These are phyloP conservation scores for Poecilia picta DNA, from an alignment of 2,797 vertebrate genomes.

Conservation along the genomic window DNA sequence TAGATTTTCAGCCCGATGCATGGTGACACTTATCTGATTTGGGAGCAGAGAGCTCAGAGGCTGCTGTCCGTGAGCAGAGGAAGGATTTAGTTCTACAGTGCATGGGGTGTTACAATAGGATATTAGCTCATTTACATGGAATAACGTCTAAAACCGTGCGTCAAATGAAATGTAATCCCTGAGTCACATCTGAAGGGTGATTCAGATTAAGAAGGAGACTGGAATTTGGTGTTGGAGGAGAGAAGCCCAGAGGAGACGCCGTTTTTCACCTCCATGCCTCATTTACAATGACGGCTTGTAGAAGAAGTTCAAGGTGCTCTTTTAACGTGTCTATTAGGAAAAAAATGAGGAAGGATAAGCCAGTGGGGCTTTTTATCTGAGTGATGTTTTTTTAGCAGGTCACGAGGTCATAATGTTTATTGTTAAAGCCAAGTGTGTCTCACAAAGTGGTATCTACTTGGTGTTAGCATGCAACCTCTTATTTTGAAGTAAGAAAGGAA, in stretches of 20 bases:
- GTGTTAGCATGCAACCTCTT: not conserved
- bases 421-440: not conserved
- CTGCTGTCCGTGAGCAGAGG: constrained; percentile 24
- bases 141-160: not conserved
- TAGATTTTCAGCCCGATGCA: constrained; percentile 76
- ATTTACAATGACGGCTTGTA: not conserved
- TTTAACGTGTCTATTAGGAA: not conserved
- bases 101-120: not conserved
- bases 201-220: not conserved
- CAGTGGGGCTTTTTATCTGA: not conserved
- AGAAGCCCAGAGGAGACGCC: not conserved
- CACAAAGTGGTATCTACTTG: not conserved
- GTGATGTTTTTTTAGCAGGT: not conserved
- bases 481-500: not conserved
- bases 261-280: not conserved
- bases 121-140: constrained; percentile 1
- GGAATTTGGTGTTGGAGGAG: not conserved
- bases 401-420: not conserved
- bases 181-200: not conserved
- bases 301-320: not conserved
- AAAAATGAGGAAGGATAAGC: not conserved
- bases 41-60: constrained; percentile 32
- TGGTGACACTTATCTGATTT: constrained; percentile 77
- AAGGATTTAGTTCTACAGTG: not conserved
- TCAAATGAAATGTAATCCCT: not conserved